Evolutionary conservation across 2,797 vertebrate genomes (phyloP).

Genomic region (Mus minutoides): DNA sequence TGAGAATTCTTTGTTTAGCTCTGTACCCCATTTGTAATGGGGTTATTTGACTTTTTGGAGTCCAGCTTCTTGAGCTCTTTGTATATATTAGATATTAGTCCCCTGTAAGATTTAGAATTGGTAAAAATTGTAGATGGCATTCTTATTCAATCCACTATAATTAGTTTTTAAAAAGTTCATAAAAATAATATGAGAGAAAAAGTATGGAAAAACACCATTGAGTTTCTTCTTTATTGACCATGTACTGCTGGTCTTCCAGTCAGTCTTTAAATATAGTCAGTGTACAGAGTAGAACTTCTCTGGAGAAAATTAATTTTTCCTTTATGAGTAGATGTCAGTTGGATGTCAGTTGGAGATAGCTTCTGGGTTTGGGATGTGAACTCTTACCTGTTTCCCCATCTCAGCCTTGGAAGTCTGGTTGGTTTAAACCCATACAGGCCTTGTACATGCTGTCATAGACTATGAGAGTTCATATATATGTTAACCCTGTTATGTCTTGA

Average conservation of each 20-base stretch:
- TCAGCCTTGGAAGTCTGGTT: background rate
- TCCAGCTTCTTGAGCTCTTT: too few relatives aligned
- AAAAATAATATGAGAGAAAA: background rate
- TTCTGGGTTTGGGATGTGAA: background rate
- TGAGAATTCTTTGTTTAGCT: too few relatives aligned
- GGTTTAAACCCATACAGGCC: background rate
- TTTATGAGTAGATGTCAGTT: too few relatives aligned
- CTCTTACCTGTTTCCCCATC: background rate
- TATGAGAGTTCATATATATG: background rate
- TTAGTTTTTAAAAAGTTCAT: background rate
- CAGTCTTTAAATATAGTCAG: background rate
- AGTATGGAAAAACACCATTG: background rate
- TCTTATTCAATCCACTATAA: background rate
- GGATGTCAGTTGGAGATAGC: background rate
- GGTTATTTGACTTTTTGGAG: too few relatives aligned
- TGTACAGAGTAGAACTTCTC: background rate
- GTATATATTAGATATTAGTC: too few relatives aligned
- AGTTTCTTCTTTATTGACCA: background rate
- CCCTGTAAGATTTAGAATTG: too few relatives aligned
- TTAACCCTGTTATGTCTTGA: background rate
- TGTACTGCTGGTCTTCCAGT: background rate
- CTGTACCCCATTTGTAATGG: too few relatives aligned
- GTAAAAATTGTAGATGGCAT: too few relatives aligned
- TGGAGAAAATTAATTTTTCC: background rate
- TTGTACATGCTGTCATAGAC: background rate